These are phyloP conservation scores for Alectura lathami DNA, from an alignment of 2,113 vertebrate genomes.

Conservation along the genomic window DNA sequence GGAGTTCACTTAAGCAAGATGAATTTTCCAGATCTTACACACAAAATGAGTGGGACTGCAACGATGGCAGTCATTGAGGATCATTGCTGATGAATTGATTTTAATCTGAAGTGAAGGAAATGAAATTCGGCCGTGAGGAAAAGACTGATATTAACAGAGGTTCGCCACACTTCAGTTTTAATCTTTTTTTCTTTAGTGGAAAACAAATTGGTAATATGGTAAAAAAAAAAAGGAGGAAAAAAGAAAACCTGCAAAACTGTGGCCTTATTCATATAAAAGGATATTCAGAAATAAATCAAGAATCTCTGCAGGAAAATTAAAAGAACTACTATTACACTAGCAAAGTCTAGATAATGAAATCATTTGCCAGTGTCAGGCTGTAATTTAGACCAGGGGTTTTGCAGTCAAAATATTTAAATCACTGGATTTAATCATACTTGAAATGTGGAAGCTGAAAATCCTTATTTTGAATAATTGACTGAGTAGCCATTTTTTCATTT, in stretches of 20 bases:
- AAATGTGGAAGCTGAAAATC: neutral
- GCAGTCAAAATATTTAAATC: neutral
- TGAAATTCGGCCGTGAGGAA: neutral
- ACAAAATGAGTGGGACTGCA: neutral
- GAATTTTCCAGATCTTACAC: neutral
- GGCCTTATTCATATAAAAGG: neutral
- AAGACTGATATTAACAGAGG: neutral
- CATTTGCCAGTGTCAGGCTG: neutral
- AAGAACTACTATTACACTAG: neutral
- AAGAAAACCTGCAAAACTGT: neutral
- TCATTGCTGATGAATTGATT: neutral
- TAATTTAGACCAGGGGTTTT: neutral
- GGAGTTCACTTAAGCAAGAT: neutral
- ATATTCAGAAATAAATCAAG: neutral
- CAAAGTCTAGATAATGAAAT: neutral
- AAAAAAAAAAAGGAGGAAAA: neutral
- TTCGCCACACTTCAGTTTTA: neutral
- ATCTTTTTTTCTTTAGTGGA: neutral
- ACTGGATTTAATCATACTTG: neutral
- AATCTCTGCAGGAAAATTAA: neutral
- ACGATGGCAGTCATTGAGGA: neutral
- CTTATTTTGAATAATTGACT: neutral
- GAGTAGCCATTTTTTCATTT: neutral
- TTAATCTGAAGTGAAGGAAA: neutral
- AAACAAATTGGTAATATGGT: neutral